Conservation (phyloP, 2,888 invertebrate genomes). For the Suillia variegata region DNA sequence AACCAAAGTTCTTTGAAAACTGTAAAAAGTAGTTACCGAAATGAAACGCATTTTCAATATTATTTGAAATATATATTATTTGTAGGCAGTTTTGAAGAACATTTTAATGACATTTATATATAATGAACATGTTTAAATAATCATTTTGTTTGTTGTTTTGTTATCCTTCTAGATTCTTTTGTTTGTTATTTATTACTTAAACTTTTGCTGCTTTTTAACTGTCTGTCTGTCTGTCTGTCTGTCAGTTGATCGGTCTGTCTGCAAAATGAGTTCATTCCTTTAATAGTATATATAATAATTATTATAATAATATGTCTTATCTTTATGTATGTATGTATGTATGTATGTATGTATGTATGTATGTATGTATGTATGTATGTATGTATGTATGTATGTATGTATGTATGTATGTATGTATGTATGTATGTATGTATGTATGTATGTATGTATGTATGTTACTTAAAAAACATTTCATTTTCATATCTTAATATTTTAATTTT, state of each 20-base stretch:
- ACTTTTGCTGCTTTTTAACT: slow-evolving; percentile 47
- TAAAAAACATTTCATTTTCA: slow-evolving; percentile 13
- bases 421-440: slow-evolving; percentile 12
- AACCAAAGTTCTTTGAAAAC: too few species aligned
- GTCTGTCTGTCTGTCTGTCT: slow-evolving; percentile 32
- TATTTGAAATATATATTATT: slow-evolving; percentile 60
- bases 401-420: slow-evolving; percentile 10
- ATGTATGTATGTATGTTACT: slow-evolving; percentile 28
- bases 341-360: slow-evolving; percentile 9
- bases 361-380: slow-evolving; percentile 11
- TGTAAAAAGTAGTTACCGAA: too few species aligned
- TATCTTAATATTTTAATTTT: slow-evolving; percentile 33
- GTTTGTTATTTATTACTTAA: slow-evolving; percentile 24
- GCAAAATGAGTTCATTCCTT: slow-evolving; percentile 2
- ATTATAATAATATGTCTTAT: not conserved
- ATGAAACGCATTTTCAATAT: slow-evolving; percentile 29
- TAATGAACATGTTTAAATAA: slow-evolving; percentile 57
- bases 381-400: slow-evolving; percentile 6
- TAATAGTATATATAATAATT: too few species aligned
- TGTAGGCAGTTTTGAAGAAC: slow-evolving; percentile 62
- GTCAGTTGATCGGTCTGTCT: slow-evolving; percentile 28
- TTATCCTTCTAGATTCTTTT: slow-evolving; percentile 34
- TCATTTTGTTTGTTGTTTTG: slow-evolving; percentile 43
- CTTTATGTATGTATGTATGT: slow-evolving; percentile 6
- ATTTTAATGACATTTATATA: slow-evolving; percentile 62